A percentile compares a stretch with the other conserved stretches of the same genome.
Evolutionary conservation across 2,113 vertebrate species (phyloP).

Genomic region (Myxocyprinus asiaticus): DNA sequence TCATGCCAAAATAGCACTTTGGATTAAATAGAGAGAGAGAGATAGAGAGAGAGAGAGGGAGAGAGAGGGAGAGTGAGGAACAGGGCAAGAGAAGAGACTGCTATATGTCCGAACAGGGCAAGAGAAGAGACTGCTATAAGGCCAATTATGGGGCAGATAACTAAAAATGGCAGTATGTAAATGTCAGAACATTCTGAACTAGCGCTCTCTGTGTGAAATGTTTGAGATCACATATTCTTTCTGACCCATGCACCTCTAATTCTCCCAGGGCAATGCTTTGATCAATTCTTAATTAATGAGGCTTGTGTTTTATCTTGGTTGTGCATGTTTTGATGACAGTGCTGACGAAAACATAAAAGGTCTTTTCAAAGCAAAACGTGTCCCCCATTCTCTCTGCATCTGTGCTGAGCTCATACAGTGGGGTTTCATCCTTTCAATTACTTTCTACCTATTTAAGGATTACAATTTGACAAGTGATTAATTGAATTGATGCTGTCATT

Average conservation of each 20-base stretch:
- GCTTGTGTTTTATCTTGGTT: background rate
- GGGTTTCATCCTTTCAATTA: background rate
- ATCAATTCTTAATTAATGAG: slow-evolving; percentile 44
- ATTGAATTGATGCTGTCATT: slow-evolving; percentile 18
- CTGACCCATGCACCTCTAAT: slow-evolving; percentile 11
- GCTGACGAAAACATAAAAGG: background rate
- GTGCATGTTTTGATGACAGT: background rate
- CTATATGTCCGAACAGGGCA: too few species aligned
- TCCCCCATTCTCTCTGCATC: background rate
- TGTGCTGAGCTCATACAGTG: slow-evolving; percentile 11
- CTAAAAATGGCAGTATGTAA: slow-evolving; percentile 17
- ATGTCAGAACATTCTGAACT: slow-evolving; percentile 8
- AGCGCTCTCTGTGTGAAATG: background rate
- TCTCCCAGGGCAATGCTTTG: slow-evolving; percentile 14
- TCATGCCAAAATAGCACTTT: too few species aligned
- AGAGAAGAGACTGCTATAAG: too few species aligned
- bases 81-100: too few species aligned
- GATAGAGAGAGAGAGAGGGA: background rate
- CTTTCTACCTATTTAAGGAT: slow-evolving; percentile 26
- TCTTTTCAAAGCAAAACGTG: background rate
- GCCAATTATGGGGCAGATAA: background rate
- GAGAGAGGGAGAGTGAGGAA: background rate
- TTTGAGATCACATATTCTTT: background rate
- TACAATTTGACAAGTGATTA: slow-evolving; percentile 4
- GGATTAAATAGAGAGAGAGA: too few species aligned